These are phyloP conservation scores for Etheostoma perlongum DNA, from an alignment of 2,797 vertebrate species.

Conservation along the genomic window DNA sequence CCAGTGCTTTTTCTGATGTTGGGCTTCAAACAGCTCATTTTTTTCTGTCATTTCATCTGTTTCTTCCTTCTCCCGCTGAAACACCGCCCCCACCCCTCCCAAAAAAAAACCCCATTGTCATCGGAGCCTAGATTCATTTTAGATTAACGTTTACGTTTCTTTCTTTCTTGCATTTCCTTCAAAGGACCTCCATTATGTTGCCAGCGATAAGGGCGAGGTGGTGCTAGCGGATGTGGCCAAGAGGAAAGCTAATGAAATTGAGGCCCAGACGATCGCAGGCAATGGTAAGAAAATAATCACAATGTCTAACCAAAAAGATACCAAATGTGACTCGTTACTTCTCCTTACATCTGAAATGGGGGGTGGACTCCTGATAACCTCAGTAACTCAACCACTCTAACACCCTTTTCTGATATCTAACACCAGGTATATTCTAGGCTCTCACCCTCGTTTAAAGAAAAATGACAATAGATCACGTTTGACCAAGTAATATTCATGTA, in stretches of 20 bases:
- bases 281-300: slow-evolving; percentile 87
- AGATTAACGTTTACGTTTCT: slow-evolving; percentile 87
- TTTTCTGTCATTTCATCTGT: slow-evolving; percentile 80
- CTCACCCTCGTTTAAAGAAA: slow-evolving; percentile 34
- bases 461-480: slow-evolving; percentile 44
- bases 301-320: slow-evolving; percentile 58
- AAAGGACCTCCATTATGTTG: slow-evolving; percentile 99
- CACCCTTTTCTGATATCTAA: slow-evolving; percentile 49
- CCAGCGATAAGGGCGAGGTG: slow-evolving; percentile 95
- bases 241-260: slow-evolving; percentile 94
- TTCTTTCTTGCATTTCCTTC: slow-evolving; percentile 94
- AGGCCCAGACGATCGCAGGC: slow-evolving; percentile 87
- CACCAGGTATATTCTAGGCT: slow-evolving; percentile 37
- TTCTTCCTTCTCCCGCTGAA: slow-evolving; percentile 72
- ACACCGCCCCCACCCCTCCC: slow-evolving; percentile 46
- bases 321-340: slow-evolving; percentile 54
- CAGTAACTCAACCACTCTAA: slow-evolving; percentile 43
- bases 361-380: slow-evolving; percentile 64
- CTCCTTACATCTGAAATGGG: slow-evolving; percentile 58
- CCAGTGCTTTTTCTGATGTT: slow-evolving; percentile 79
- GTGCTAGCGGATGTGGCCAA: slow-evolving; percentile 95
- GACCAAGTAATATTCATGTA: slow-evolving; percentile 21
- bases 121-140: slow-evolving; percentile 88
- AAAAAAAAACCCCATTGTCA: slow-evolving; percentile 79
- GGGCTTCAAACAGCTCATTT: slow-evolving; percentile 83